Evolutionary conservation across 2,797 vertebrate genomes (phyloP).

Genomic region (Scyliorhinus canicula): DNA sequence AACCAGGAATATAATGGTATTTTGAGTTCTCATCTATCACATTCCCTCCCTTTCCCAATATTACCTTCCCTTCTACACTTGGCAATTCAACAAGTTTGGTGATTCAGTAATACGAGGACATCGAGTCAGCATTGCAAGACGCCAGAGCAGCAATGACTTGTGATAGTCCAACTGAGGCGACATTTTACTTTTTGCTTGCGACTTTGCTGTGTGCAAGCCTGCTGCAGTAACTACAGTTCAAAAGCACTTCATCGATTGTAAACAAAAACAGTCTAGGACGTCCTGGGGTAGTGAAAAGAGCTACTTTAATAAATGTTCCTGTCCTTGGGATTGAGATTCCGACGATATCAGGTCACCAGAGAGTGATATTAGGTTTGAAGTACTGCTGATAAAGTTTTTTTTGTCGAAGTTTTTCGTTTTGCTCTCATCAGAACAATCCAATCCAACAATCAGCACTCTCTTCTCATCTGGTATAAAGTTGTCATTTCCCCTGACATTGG

Average conservation of each 20-base stretch:
- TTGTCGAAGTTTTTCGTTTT: no score
- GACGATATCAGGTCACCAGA: background rate
- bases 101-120: background rate
- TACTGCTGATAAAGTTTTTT: no score
- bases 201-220: background rate
- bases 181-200: background rate
- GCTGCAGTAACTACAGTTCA: background rate
- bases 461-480: no score
- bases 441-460: no score
- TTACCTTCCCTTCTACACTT: conserved; percentile 3
- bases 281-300: background rate
- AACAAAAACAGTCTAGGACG: background rate
- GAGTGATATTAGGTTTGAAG: background rate
- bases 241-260: background rate
- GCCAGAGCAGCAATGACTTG: background rate
- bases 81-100: background rate
- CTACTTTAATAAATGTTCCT: background rate
- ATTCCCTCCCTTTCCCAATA: background rate
- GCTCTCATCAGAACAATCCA: no score
- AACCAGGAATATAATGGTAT: background rate
- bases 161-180: background rate
- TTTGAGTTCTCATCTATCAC: background rate
- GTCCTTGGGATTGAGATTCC: background rate
- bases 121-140: background rate
- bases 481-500: no score